phyloP scores from a whole-genome alignment of 2,888 invertebrate species.

The Netelia virgata region DNA sequence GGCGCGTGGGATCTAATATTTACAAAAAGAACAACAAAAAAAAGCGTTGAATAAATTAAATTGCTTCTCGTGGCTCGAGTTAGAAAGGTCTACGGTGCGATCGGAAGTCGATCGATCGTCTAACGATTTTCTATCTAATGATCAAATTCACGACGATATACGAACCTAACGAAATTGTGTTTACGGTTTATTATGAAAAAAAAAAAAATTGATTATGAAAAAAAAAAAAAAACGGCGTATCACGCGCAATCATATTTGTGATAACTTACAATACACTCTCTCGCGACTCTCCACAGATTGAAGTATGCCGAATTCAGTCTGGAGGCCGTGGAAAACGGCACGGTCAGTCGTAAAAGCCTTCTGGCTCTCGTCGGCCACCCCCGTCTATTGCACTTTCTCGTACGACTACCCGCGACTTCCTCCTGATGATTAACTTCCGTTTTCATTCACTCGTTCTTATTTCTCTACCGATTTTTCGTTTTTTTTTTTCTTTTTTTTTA shows the following conservation, averaged over 20 bases:
- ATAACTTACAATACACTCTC: constrained; percentile 85
- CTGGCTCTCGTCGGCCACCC: constrained; percentile 46
- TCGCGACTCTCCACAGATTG: constrained; percentile 86
- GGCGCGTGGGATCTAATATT: too few species aligned
- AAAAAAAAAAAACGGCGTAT: too few species aligned
- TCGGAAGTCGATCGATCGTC: too few species aligned
- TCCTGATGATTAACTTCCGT: constrained; percentile 55
- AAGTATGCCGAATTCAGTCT: constrained; percentile 81
- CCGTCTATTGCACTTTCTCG: constrained; percentile 32
- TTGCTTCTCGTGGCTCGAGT: too few species aligned
- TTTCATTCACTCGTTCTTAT: constrained; percentile 47
- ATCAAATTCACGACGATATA: too few species aligned
- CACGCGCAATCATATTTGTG: background rate
- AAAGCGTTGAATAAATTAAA: too few species aligned
- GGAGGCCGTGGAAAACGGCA: constrained; percentile 73
- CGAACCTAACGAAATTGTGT: too few species aligned
- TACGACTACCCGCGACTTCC: constrained; percentile 23
- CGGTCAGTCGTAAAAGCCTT: constrained; percentile 52
- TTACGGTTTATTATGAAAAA: too few species aligned
- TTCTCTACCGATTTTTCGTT: background rate
- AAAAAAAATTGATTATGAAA: too few species aligned
- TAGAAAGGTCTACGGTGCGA: too few species aligned
- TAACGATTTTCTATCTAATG: too few species aligned
- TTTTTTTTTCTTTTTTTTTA: background rate
- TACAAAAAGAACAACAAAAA: too few species aligned